Evolutionary conservation across 2,113 vertebrate species (phyloP).

Genomic region (Alces alces): DNA sequence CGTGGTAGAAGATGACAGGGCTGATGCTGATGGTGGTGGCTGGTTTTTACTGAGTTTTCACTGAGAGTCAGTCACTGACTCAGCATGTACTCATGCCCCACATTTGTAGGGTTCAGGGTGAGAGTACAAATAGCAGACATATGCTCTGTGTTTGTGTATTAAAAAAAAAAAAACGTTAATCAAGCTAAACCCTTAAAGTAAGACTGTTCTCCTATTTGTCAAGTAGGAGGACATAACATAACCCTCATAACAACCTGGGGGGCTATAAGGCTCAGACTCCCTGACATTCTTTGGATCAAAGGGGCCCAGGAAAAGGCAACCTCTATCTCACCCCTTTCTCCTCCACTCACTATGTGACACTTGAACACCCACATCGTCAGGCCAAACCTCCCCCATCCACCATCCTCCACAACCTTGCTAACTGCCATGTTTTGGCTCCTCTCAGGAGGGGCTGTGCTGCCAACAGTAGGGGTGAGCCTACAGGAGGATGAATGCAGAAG

Average conservation of each 20-base stretch:
- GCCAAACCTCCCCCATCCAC: background rate
- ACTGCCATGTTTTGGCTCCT: background rate
- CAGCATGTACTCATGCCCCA: background rate
- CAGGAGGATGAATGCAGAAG: background rate
- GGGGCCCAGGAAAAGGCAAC: background rate
- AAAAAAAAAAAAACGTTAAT: background rate
- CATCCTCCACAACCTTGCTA: background rate
- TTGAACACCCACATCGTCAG: background rate
- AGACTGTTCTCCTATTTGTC: background rate
- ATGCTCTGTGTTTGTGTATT: background rate
- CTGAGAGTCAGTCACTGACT: background rate
- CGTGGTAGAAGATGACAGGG: background rate
- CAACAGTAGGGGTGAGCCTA: background rate
- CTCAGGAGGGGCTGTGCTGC: background rate
- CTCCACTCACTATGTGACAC: background rate
- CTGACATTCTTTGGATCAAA: no score
- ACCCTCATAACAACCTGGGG: background rate
- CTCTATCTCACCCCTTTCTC: background rate
- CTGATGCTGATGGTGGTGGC: background rate
- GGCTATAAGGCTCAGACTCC: background rate
- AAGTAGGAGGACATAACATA: background rate
- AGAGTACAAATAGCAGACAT: background rate
- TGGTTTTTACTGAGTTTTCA: background rate
- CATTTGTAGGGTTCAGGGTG: background rate
- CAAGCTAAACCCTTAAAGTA: background rate